Percentiles rank a stretch among this genome's conserved stretches.
Conservation (phyloP, 2,888 invertebrate genomes). For the Noctua fimbriata region DNA sequence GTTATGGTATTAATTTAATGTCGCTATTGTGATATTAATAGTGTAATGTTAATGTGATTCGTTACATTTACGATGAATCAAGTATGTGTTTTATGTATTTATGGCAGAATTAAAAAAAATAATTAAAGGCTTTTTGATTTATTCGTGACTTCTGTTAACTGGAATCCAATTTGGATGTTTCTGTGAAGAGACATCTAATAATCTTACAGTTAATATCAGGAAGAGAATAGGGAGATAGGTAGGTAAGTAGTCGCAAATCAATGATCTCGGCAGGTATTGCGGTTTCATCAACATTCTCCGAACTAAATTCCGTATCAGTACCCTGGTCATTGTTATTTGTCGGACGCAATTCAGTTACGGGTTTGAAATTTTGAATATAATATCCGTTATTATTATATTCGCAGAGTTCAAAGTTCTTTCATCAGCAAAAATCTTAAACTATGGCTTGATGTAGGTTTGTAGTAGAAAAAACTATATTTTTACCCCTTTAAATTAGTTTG, state of each 20-base stretch:
- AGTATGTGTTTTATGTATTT: not conserved
- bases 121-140: not conserved
- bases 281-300: conserved; percentile 54
- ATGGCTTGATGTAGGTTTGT: not conserved
- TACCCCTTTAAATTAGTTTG: not conserved
- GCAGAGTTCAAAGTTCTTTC: not conserved
- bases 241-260: conserved; percentile 21
- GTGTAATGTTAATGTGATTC: too few species aligned
- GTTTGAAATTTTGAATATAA: conserved; percentile 17
- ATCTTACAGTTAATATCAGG: conserved; percentile 16
- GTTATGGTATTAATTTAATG: too few species aligned
- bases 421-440: not conserved
- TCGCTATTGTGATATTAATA: too few species aligned
- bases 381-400: conserved; percentile 4
- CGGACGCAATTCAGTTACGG: conserved; percentile 9
- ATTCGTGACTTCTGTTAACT: conserved; percentile 4
- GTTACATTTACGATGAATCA: too few species aligned
- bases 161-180: conserved; percentile 15
- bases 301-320: conserved; percentile 37
- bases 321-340: conserved; percentile 15
- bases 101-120: not conserved
- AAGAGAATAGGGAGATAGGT: conserved; percentile 5
- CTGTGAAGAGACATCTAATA: conserved; percentile 8
- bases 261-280: conserved; percentile 39
- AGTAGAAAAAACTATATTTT: not conserved